A percentile compares a stretch with the other conserved stretches of the same genome.
Conservation (phyloP, 2,888 invertebrate species). For the Agrilus cyanescens region DNA sequence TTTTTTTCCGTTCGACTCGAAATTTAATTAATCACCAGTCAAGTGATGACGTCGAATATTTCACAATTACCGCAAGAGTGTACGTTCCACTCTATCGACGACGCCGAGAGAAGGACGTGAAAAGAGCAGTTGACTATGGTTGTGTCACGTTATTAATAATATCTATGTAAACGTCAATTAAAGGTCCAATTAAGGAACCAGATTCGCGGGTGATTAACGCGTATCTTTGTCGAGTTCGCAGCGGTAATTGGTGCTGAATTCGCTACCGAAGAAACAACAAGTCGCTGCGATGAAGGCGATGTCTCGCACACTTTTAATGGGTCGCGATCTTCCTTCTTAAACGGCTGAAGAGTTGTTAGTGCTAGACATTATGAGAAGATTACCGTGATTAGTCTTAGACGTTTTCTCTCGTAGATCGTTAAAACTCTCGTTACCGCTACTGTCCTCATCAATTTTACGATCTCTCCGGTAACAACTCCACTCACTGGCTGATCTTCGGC, state of each 20-base stretch:
- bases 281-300: conserved; percentile 14
- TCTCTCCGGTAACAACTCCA: conserved; percentile 19
- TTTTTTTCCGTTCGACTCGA: too few species aligned
- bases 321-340: conserved; percentile 34
- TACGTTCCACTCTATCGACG: conserved; percentile 3
- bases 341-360: conserved; percentile 38
- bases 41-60: too few species aligned
- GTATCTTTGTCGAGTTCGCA: conserved; percentile 29
- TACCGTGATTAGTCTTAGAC: conserved; percentile 35
- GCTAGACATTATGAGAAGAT: conserved; percentile 35
- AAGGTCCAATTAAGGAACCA: conserved; percentile 32
- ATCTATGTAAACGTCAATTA: conserved; percentile 32
- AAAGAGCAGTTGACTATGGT: background rate
- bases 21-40: too few species aligned
- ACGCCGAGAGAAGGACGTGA: conserved; percentile 1
- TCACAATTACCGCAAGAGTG: background rate
- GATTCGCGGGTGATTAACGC: conserved; percentile 33
- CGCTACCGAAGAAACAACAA: conserved; percentile 23
- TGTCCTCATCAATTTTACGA: conserved; percentile 34
- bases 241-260: conserved; percentile 23
- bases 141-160: conserved; percentile 16
- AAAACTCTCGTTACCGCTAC: conserved; percentile 32
- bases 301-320: conserved; percentile 35
- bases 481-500: too few species aligned
- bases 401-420: conserved; percentile 34